phyloP scores from a whole-genome alignment of 92 coral and sea anemone genomes.

The Epizoanthus ramosus region DNA sequence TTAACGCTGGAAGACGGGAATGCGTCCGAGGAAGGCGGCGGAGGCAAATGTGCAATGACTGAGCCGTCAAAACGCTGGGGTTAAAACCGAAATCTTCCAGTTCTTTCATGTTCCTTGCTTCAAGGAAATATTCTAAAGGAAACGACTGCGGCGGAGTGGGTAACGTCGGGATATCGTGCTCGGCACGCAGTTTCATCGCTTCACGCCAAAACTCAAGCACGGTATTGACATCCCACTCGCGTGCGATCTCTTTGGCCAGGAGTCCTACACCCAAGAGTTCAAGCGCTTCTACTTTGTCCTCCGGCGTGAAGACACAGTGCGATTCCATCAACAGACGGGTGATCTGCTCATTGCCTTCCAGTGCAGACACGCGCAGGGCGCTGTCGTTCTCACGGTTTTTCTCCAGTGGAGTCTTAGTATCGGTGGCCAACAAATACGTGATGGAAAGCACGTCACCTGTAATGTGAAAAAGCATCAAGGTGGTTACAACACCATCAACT shows the following conservation, averaged over 20 bases:
- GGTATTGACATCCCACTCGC: slow-evolving; percentile 77
- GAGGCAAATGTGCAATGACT: slow-evolving; percentile 77
- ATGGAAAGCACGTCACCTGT: slow-evolving; percentile 64
- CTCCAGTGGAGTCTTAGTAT: slow-evolving; percentile 60
- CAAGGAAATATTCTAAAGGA: slow-evolving; percentile 77
- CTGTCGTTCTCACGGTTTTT: slow-evolving; percentile 78
- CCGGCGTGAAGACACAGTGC: slow-evolving; percentile 58
- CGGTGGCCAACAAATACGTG: slow-evolving; percentile 59
- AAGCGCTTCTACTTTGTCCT: slow-evolving; percentile 73
- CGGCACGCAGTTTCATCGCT: slow-evolving; percentile 66
- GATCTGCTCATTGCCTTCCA: slow-evolving; percentile 76
- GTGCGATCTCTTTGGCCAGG: slow-evolving; percentile 77
- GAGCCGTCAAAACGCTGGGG: slow-evolving; percentile 79
- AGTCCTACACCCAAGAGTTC: slow-evolving; percentile 79
- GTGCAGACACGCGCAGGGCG: slow-evolving; percentile 75
- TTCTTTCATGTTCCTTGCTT: slow-evolving; percentile 66
- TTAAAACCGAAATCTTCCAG: slow-evolving; percentile 64
- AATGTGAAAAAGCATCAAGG: not conserved
- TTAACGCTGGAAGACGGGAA: slow-evolving; percentile 78
- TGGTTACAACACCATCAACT: no score
- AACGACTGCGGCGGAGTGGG: slow-evolving; percentile 50
- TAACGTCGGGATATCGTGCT: slow-evolving; percentile 44
- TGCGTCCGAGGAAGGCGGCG: slow-evolving; percentile 68
- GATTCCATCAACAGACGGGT: slow-evolving; percentile 68
- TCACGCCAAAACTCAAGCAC: slow-evolving; percentile 86